phyloP scores from a whole-genome alignment of 2,888 invertebrate species.

The Carabus problematicus region DNA sequence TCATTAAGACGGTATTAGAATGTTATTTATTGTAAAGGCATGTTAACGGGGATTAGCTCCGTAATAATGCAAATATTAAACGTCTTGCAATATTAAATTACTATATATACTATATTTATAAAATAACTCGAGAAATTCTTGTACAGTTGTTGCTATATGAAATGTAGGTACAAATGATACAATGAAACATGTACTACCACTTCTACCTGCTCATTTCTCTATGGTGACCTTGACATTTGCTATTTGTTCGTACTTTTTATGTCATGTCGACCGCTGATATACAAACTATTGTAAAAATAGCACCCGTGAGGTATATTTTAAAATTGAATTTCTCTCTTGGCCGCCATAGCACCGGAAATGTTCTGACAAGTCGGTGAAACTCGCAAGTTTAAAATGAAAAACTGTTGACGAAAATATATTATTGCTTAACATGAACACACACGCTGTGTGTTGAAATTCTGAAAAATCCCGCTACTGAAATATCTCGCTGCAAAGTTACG shows the following conservation, averaged over 20 bases:
- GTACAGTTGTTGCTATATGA: too few relatives aligned
- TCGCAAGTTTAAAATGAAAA: slow-evolving; percentile 9
- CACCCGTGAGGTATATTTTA: slow-evolving; percentile 12
- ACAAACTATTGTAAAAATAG: slow-evolving; percentile 19
- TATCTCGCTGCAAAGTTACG: neutral
- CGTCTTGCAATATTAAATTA: slow-evolving; percentile 1
- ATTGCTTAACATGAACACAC: slow-evolving; percentile 23
- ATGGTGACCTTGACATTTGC: slow-evolving; percentile 11
- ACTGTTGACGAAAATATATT: slow-evolving; percentile 24
- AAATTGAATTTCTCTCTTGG: slow-evolving; percentile 12
- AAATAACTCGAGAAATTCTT: too few relatives aligned
- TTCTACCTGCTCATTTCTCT: too few relatives aligned
- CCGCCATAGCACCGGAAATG: too few relatives aligned
- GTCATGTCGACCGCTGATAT: neutral
- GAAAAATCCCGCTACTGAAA: too few relatives aligned
- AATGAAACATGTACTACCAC: too few relatives aligned
- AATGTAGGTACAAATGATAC: too few relatives aligned
- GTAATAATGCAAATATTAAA: slow-evolving; percentile 42
- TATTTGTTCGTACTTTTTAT: neutral
- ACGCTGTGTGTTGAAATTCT: too few relatives aligned
- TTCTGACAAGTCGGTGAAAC: neutral
- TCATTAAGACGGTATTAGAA: slow-evolving; percentile 50
- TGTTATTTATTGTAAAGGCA: slow-evolving; percentile 48
- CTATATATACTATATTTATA: too few relatives aligned
- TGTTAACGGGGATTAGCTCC: slow-evolving; percentile 22